These are phyloP conservation scores for Zeus faber DNA, from an alignment of 2,113 vertebrate genomes.

Conservation along the genomic window DNA sequence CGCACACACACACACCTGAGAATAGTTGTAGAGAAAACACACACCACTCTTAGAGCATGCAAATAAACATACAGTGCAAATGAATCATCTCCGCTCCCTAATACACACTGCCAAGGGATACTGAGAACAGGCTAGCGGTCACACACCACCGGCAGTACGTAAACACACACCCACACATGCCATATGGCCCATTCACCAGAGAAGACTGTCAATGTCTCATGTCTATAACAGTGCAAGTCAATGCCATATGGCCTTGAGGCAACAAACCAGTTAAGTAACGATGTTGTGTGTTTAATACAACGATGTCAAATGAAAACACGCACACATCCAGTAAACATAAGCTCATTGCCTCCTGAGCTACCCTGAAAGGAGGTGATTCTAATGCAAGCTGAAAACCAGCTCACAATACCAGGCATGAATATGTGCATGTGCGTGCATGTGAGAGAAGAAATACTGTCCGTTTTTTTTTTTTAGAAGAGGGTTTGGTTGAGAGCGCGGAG, in stretches of 20 bases:
- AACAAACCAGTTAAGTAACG: constrained; percentile 39
- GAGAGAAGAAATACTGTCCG: neutral
- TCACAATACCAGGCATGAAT: neutral
- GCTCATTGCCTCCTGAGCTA: neutral
- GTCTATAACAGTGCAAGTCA: constrained; percentile 49
- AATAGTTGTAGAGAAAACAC: neutral
- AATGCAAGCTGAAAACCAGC: no score
- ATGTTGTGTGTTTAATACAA: constrained; percentile 33
- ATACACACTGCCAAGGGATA: constrained; percentile 25
- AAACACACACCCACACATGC: constrained; percentile 55
- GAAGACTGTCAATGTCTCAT: constrained; percentile 46
- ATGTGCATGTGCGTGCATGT: neutral
- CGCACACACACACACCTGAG: neutral
- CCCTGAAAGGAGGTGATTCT: no score
- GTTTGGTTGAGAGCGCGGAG: no score
- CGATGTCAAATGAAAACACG: constrained; percentile 17
- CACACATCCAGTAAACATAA: constrained; percentile 13
- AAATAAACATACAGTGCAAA: constrained; percentile 26
- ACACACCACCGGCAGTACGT: constrained; percentile 27
- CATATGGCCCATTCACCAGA: constrained; percentile 55
- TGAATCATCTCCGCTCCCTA: constrained; percentile 16
- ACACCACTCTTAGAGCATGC: constrained; percentile 19
- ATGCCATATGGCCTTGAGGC: constrained; percentile 54
- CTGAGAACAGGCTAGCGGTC: constrained; percentile 35
- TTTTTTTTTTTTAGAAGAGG: no score